Evolutionary conservation across 2,888 invertebrate species (phyloP), one percentile per base, ranked within the genome.

Genomic region (Conus canariensis): DNA sequence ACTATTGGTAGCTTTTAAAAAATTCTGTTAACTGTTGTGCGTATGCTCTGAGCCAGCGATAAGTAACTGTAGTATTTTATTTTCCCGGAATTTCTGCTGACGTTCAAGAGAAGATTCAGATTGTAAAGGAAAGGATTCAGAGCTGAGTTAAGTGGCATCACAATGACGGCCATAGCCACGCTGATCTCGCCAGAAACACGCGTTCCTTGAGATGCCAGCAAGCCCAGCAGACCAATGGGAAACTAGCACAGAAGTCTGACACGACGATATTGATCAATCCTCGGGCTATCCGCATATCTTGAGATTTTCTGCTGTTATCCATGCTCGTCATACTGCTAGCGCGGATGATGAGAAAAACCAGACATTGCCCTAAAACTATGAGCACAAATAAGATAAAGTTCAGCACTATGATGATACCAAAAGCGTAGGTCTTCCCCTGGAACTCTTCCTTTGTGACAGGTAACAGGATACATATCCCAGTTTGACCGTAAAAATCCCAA

Each of bases 111-210:
- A 10, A 91, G 87, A 88, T 90, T 90, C 22, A 90, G 87, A 22
- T 88, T 91, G 83, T 91, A 91, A 30, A 91, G 86, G 87, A 90
- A 91, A 1, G 97, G 97, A 93, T 97, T 97, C 67, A 97, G 95
- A 56, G 97, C 97, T 0, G 97, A 96, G 93, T 97, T 97, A 74
- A 97, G 94, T 0, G 97, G 97, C 58, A 97, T 94, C 0, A 97
- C 96, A 92, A 97, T 97, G n/a, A 97, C 82, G 9, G 88, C 88
- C 19, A 90, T 59, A 0, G 89, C 87, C 19, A 91, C 85, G 67
- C 86, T 88, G 86, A 91, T 87, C 64, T 91, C 91, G 1, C 91
- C 88, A n/a, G 91, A 82, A 3, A 91, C 82, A 0, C 85, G 88
- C 3, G 30, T 59, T 9, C 90, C 90, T 10, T 88, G 25, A 22